phyloP scores from a whole-genome alignment of 1,140 invertebrate genomes.

The Vollenhovia emeryi region DNA sequence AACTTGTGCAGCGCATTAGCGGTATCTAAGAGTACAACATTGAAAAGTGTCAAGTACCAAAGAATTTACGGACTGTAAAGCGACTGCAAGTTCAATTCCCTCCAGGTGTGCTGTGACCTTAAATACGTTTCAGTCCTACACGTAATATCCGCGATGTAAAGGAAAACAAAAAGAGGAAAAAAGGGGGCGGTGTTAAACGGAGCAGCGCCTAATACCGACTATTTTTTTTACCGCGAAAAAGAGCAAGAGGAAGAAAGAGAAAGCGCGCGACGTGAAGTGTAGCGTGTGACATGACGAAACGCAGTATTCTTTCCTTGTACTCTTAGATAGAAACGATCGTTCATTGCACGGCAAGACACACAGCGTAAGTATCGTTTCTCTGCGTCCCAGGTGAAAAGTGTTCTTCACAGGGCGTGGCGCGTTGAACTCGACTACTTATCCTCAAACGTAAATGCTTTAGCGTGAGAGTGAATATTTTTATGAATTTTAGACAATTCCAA shows the following conservation, averaged over 20 bases:
- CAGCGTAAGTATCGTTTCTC: constrained; percentile 46
- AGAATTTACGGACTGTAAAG: constrained; percentile 55
- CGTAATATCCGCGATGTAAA: constrained; percentile 29
- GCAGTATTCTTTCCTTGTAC: constrained; percentile 67
- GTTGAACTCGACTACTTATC: constrained; percentile 30
- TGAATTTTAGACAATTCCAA: constrained; percentile 47
- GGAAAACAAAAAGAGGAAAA: background rate
- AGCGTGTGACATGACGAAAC: constrained; percentile 15
- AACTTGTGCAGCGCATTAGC: constrained; percentile 28
- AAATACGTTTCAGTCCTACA: constrained; percentile 50
- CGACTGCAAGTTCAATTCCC: constrained; percentile 51
- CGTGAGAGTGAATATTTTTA: constrained; percentile 55
- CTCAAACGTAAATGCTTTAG: constrained; percentile 26
- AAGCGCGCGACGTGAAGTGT: background rate
- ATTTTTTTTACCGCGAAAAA: constrained; percentile 49
- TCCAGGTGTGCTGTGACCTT: constrained; percentile 50
- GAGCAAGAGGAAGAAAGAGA: background rate
- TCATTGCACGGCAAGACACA: constrained; percentile 44
- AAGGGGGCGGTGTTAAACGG: constrained; percentile 34
- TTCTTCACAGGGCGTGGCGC: background rate
- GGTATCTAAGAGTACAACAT: constrained; percentile 64
- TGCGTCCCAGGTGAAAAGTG: constrained; percentile 52
- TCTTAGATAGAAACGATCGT: constrained; percentile 62
- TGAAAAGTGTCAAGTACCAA: constrained; percentile 64
- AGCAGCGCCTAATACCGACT: constrained; percentile 19